These are phyloP conservation scores for Zaprionus ornatus DNA, from an alignment of 1,140 invertebrate species.

Conservation along the genomic window DNA sequence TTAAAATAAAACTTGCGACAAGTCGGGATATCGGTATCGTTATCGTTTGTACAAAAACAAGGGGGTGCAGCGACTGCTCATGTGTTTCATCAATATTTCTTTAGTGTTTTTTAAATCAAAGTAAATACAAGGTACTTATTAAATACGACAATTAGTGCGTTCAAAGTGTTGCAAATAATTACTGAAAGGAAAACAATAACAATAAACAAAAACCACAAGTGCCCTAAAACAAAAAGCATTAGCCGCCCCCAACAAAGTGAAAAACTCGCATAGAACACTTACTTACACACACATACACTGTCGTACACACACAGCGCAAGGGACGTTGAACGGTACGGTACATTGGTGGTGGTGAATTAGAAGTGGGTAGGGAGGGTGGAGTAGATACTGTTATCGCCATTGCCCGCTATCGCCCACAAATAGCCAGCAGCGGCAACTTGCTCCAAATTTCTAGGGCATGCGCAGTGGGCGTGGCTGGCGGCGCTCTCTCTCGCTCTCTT, in stretches of 20 bases:
- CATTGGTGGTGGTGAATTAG: conserved; percentile 27
- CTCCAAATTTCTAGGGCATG: conserved; percentile 67
- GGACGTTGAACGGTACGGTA: conserved; percentile 41
- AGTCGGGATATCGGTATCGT: no score
- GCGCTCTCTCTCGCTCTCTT: neutral
- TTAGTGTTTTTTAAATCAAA: neutral
- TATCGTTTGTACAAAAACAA: no score
- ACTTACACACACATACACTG: neutral
- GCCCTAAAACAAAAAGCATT: conserved; percentile 37
- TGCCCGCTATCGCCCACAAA: conserved; percentile 51
- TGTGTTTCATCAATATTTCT: conserved; percentile 3
- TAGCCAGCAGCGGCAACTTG: conserved; percentile 70
- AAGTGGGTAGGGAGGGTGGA: conserved; percentile 25
- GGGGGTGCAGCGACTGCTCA: neutral
- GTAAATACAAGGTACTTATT: neutral
- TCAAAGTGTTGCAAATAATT: neutral
- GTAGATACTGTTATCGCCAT: conserved; percentile 54
- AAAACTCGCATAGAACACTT: conserved; percentile 26
- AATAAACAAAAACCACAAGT: conserved; percentile 25
- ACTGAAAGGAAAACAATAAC: conserved; percentile 4
- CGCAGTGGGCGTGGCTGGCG: conserved; percentile 39
- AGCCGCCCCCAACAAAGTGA: conserved; percentile 21
- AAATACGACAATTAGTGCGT: neutral
- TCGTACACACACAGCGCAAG: conserved; percentile 17
- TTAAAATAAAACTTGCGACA: no score